Evolutionary conservation across 2,888 invertebrate genomes (phyloP).

Genomic region (Nymphalis c-album): DNA sequence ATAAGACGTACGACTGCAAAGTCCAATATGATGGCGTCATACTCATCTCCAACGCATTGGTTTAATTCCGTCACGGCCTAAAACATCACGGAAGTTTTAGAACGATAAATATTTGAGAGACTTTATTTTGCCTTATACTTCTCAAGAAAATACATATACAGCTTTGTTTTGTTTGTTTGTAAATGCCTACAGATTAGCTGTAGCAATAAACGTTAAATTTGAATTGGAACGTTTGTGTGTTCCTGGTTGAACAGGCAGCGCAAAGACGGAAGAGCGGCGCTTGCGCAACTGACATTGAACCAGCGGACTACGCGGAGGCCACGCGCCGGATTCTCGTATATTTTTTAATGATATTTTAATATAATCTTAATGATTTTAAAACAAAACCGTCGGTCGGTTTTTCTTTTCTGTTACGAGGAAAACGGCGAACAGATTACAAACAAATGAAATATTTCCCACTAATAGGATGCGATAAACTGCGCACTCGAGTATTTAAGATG

Average conservation of each 20-base stretch:
- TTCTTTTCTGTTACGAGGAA: constrained; percentile 50
- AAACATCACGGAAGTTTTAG: constrained; percentile 9
- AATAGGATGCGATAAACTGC: constrained; percentile 55
- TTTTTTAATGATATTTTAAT: constrained; percentile 62
- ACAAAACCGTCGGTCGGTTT: constrained; percentile 38
- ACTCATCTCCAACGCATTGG: constrained; percentile 12
- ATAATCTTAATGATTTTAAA: constrained; percentile 42
- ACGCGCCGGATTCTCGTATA: constrained; percentile 66
- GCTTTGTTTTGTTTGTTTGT: no score
- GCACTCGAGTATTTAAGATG: constrained; percentile 49
- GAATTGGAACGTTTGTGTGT: constrained; percentile 54
- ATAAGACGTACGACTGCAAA: constrained; percentile 16
- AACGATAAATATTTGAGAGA: neutral
- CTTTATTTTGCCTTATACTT: neutral
- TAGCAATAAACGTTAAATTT: constrained; percentile 54
- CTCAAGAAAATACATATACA: neutral
- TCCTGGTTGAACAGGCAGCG: constrained; percentile 62
- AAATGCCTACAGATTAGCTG: neutral
- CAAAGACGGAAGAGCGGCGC: constrained; percentile 72
- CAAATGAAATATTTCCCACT: constrained; percentile 50
- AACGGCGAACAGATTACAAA: constrained; percentile 41
- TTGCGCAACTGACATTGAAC: constrained; percentile 81
- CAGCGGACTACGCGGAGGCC: constrained; percentile 70
- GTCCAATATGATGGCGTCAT: constrained; percentile 27
- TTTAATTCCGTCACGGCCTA: constrained; percentile 17